Percentiles rank a stretch among this genome's conserved stretches.
phyloP scores from a whole-genome alignment of 1,140 invertebrate genomes.

The Drosophila tropicalis region DNA sequence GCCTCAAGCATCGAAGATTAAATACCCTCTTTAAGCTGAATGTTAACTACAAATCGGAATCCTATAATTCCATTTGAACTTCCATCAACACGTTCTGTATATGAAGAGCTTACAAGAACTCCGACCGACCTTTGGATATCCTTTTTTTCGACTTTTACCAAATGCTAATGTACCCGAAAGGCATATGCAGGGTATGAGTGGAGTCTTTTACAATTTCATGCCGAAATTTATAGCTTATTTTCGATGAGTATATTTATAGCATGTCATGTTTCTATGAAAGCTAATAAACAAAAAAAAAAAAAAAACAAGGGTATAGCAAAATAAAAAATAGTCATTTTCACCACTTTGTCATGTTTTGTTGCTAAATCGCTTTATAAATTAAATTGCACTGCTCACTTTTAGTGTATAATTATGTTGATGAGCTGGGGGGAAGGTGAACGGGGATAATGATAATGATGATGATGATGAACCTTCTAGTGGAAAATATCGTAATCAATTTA shows the following conservation, averaged over 20 bases:
- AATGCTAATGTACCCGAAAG: too few relatives aligned
- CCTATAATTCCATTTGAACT: too few relatives aligned
- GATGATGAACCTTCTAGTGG: conserved; percentile 23
- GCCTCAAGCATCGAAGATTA: neutral
- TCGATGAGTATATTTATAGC: conserved; percentile 6
- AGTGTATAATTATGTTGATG: conserved; percentile 15
- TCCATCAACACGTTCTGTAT: too few relatives aligned
- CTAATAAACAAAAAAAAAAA: too few relatives aligned
- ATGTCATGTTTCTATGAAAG: too few relatives aligned
- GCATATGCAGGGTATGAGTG: neutral
- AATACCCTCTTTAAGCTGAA: conserved; percentile 5
- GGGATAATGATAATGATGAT: conserved; percentile 1
- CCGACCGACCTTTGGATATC: too few relatives aligned
- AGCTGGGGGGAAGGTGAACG: neutral
- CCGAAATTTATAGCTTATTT: conserved; percentile 4
- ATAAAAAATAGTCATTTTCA: neutral
- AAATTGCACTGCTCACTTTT: conserved; percentile 1
- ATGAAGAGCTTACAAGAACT: too few relatives aligned
- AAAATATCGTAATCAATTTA: conserved; percentile 58
- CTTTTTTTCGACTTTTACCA: too few relatives aligned
- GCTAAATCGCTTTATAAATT: conserved; percentile 8
- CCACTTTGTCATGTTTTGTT: conserved; percentile 1
- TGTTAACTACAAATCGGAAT: too few relatives aligned
- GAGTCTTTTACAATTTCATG: neutral
- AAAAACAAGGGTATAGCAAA: too few relatives aligned